These are phyloP conservation scores for Hypselothyrea guttata DNA, from an alignment of 2,888 invertebrate genomes.

Conservation along the genomic window DNA sequence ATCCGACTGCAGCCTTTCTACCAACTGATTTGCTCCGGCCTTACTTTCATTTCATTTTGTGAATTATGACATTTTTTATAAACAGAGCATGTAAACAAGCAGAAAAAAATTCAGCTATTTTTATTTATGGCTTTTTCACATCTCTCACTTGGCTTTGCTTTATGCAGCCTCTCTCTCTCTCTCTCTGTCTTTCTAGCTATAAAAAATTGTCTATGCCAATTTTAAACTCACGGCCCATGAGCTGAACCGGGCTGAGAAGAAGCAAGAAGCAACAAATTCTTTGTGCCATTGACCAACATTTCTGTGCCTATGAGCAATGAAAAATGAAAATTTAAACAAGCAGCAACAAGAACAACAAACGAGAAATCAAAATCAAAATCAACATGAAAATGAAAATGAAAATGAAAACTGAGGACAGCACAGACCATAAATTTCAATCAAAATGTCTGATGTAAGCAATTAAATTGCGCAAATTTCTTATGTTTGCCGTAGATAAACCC, in stretches of 20 bases:
- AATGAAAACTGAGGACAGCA: conserved; percentile 63
- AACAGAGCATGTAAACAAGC: conserved; percentile 20
- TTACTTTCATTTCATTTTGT: conserved; percentile 4
- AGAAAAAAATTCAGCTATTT: conserved; percentile 10
- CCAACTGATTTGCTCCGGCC: background rate
- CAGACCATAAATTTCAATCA: conserved; percentile 69
- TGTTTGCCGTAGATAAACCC: conserved; percentile 16
- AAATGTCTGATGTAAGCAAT: conserved; percentile 66
- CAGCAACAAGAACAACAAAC: background rate
- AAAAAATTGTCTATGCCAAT: conserved; percentile 39
- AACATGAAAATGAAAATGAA: conserved; percentile 30
- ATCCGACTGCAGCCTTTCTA: conserved; percentile 6
- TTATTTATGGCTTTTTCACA: conserved; percentile 2
- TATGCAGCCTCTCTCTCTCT: conserved; percentile 1
- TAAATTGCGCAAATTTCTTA: conserved; percentile 63
- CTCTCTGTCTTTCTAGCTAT: background rate
- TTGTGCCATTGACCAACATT: conserved; percentile 70
- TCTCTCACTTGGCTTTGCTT: no score
- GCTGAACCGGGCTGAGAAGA: conserved; percentile 11
- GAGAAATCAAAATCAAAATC: conserved; percentile 5
- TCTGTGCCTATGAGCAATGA: conserved; percentile 35
- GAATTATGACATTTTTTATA: conserved; percentile 37
- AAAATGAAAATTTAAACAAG: conserved; percentile 39
- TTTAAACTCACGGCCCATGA: conserved; percentile 41
- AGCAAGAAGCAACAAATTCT: conserved; percentile 24